Conservation (phyloP, 2,888 invertebrate genomes). For the Polydrusus tereticollis region DNA sequence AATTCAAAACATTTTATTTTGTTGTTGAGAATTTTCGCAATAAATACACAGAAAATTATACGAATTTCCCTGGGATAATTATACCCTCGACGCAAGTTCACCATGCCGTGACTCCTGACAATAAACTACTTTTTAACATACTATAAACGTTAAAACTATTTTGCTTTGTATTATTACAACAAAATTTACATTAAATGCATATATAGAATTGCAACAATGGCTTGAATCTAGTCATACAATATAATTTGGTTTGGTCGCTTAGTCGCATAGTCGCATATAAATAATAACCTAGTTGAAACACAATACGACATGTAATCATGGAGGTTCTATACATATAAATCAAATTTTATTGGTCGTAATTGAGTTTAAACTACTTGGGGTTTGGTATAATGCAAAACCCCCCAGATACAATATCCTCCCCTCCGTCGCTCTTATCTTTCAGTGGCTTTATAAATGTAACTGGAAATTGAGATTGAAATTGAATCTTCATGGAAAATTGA, state of each 20-base stretch:
- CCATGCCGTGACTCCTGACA: constrained; percentile 46
- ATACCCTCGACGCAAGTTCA: constrained; percentile 36
- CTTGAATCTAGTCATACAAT: constrained; percentile 26
- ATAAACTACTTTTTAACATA: constrained; percentile 48
- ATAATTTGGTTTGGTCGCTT: constrained; percentile 34
- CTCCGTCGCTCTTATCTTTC: neutral
- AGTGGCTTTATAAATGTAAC: neutral
- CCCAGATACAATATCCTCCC: neutral
- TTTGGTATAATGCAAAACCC: constrained; percentile 9
- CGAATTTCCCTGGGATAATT: constrained; percentile 35
- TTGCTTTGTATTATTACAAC: constrained; percentile 41
- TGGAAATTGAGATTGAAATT: neutral
- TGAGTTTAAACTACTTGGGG: constrained; percentile 29
- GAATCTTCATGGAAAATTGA: too few relatives aligned
- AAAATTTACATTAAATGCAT: constrained; percentile 41
- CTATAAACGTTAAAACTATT: constrained; percentile 42
- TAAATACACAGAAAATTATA: constrained; percentile 31
- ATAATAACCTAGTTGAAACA: constrained; percentile 33
- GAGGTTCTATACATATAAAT: constrained; percentile 40
- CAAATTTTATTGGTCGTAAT: constrained; percentile 41
- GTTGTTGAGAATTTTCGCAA: constrained; percentile 26
- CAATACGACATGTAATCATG: constrained; percentile 41
- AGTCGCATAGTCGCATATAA: constrained; percentile 23
- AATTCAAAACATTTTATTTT: constrained; percentile 13
- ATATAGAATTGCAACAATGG: constrained; percentile 29